Conservation (phyloP, 2,113 vertebrate genomes). For the Camelus dromedarius region DNA sequence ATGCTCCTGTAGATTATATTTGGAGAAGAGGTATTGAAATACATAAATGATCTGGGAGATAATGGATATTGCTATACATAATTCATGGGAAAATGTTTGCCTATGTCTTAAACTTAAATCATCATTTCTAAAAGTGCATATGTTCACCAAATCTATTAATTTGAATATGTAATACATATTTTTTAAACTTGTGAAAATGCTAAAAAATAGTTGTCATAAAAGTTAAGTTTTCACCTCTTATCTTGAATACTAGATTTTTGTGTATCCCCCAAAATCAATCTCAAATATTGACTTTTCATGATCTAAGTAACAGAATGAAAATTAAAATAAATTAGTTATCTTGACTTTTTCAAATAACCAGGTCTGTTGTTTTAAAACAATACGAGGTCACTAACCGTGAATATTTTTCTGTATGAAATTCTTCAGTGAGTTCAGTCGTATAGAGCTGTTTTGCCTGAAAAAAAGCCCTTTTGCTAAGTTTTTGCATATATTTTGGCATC, state of each 20-base stretch:
- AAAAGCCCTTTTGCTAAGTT: not conserved
- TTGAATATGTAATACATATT: conserved; percentile 19
- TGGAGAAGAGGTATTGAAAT: conserved; percentile 42
- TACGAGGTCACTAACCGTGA: not conserved
- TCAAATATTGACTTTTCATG: conserved; percentile 22
- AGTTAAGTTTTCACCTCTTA: not conserved
- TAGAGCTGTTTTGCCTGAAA: conserved; percentile 9
- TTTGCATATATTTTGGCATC: not conserved
- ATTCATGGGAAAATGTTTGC: conserved; percentile 49
- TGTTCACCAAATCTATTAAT: not conserved
- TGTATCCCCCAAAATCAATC: not conserved
- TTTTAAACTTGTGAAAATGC: not conserved
- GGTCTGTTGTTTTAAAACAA: conserved; percentile 39
- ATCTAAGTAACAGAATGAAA: conserved; percentile 33
- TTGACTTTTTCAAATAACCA: not conserved
- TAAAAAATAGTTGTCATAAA: conserved; percentile 13
- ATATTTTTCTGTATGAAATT: not conserved
- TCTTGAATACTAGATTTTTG: not conserved
- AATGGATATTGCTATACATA: conserved; percentile 26
- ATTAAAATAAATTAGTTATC: conserved; percentile 16
- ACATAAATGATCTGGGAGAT: conserved; percentile 36
- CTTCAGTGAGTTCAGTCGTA: not conserved
- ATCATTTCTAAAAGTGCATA: conserved; percentile 32
- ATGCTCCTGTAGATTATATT: conserved; percentile 35
- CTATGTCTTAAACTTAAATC: not conserved